These are phyloP conservation scores for Drosophila elegans DNA, from an alignment of 1,140 invertebrate genomes.

Conservation along the genomic window DNA sequence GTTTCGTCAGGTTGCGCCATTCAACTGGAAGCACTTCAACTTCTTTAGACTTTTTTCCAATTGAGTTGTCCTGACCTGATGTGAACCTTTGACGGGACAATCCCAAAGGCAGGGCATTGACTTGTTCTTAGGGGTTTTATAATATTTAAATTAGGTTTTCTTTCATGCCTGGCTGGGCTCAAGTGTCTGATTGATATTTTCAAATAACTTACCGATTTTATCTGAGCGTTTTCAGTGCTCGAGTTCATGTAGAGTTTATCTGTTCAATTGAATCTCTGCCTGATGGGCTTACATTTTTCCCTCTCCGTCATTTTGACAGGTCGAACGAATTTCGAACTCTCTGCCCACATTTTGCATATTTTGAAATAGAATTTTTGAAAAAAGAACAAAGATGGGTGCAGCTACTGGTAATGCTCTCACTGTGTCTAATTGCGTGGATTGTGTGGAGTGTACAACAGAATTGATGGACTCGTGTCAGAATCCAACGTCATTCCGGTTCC, in stretches of 20 bases:
- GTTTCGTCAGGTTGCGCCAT: conserved; percentile 33
- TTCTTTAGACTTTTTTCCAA: conserved; percentile 53
- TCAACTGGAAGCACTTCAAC: conserved; percentile 71
- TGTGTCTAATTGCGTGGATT: conserved; percentile 76
- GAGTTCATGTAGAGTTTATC: conserved; percentile 31
- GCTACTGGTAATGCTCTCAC: conserved; percentile 57
- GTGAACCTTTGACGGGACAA: conserved; percentile 25
- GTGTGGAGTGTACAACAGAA: conserved; percentile 42
- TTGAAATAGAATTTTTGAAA: conserved; percentile 36
- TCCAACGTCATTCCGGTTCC: conserved; percentile 30
- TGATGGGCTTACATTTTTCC: conserved; percentile 19
- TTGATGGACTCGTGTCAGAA: conserved; percentile 78
- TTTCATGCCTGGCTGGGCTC: conserved; percentile 39
- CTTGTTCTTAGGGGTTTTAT: conserved; percentile 9
- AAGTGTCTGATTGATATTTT: conserved; percentile 61
- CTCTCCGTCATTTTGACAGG: conserved; percentile 36
- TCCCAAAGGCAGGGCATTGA: conserved; percentile 44
- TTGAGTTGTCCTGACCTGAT: conserved; percentile 59
- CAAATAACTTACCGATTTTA: conserved; percentile 36
- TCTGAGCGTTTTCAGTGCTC: conserved; percentile 7
- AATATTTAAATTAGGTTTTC: conserved; percentile 43
- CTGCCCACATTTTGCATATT: conserved; percentile 50
- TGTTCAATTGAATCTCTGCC: conserved; percentile 42
- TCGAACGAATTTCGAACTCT: conserved; percentile 33
- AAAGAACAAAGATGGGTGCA: conserved; percentile 34